These are phyloP conservation scores for Bombus confusus DNA, from an alignment of 1,140 invertebrate species.

Conservation along the genomic window DNA sequence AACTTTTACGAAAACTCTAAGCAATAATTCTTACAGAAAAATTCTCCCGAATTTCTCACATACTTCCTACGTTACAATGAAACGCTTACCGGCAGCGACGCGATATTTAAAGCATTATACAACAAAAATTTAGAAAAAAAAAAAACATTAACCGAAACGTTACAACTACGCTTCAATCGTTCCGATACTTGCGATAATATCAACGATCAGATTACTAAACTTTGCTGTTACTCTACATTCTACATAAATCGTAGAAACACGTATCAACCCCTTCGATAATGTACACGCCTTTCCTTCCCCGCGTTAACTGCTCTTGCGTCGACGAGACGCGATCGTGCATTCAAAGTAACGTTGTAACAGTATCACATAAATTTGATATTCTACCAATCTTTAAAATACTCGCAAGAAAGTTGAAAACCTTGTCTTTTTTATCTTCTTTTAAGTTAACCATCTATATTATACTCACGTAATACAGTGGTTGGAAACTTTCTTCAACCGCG, in stretches of 20 bases:
- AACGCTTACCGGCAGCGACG: not conserved
- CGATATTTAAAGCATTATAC: not conserved
- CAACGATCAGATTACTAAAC: not conserved
- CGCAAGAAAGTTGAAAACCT: not conserved
- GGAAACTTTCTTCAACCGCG: not conserved
- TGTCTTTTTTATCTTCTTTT: not conserved
- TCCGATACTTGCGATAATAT: not conserved
- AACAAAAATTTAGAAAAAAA: not conserved
- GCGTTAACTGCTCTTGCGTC: too few species aligned
- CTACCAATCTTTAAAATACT: not conserved
- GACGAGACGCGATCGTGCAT: not conserved
- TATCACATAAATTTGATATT: not conserved
- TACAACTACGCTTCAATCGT: too few species aligned
- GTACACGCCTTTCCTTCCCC: not conserved
- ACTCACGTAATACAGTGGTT: conserved; percentile 36
- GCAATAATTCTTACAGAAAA: not conserved
- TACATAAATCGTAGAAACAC: not conserved
- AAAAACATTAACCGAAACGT: not conserved
- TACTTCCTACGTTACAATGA: too few species aligned
- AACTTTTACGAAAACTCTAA: not conserved
- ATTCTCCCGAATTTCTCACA: not conserved
- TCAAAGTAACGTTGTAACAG: not conserved
- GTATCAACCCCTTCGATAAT: not conserved
- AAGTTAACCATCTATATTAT: conserved; percentile 10
- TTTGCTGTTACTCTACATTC: not conserved